Evolutionary conservation across 2,888 invertebrate genomes (phyloP).

Genomic region (Sphecodes monilicornis): DNA sequence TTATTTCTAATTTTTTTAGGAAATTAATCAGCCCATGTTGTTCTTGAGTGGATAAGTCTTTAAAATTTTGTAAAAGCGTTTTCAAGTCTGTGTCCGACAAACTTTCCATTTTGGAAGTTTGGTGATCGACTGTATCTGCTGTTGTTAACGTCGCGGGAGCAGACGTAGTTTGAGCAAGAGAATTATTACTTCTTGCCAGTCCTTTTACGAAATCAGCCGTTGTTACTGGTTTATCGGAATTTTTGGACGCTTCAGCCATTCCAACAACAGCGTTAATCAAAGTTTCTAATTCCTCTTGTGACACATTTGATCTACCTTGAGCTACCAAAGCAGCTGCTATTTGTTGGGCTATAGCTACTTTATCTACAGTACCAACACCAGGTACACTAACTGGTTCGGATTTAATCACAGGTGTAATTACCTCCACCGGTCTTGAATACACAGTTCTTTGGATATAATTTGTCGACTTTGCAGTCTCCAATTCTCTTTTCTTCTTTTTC

Average conservation of each 20-base stretch:
- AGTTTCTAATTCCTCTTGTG: conserved; percentile 91
- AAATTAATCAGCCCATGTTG: conserved; percentile 93
- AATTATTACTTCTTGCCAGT: conserved; percentile 68
- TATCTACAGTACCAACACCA: conserved; percentile 91
- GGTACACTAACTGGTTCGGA: conserved; percentile 87
- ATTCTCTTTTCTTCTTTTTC: conserved; percentile 79
- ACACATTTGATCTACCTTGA: conserved; percentile 93
- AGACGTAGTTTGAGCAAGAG: conserved; percentile 29
- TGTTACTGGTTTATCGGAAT: conserved; percentile 85
- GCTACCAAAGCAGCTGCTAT: conserved; percentile 92
- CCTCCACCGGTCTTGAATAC: conserved; percentile 72
- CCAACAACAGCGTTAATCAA: conserved; percentile 92
- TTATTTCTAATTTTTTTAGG: conserved; percentile 91
- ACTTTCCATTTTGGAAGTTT: conserved; percentile 88
- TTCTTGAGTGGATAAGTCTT: conserved; percentile 92
- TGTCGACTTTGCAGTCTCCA: conserved; percentile 75
- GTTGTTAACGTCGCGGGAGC: conserved; percentile 1
- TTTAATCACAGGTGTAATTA: conserved; percentile 70
- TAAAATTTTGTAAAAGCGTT: conserved; percentile 92
- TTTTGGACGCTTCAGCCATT: conserved; percentile 88
- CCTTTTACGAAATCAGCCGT: conserved; percentile 85
- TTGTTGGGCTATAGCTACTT: conserved; percentile 92
- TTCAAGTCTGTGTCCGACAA: conserved; percentile 93
- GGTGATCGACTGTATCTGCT: conserved; percentile 39
- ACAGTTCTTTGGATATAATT: conserved; percentile 70